Base-by-base conservation (phyloP, 2,113 vertebrate species). In the Vulpes lagopus region DNA sequence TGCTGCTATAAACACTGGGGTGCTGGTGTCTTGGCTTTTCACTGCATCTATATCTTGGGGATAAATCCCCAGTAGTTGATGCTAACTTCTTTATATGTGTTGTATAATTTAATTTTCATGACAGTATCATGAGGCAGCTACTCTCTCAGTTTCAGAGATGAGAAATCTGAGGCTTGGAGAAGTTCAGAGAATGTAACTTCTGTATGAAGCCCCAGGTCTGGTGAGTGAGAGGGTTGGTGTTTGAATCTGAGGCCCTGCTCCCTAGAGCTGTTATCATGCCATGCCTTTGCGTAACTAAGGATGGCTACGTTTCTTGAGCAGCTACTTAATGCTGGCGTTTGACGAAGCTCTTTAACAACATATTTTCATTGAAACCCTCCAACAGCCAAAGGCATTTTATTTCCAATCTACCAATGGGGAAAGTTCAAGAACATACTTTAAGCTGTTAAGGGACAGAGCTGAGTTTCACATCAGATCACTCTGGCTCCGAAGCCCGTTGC, bases 41-140 rank as follows among this genome's bases (percentile, higher is more conserved):
- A 6, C 43, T 43, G 43, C 43, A 43, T 43, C 43, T 43, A 43
- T 43, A 43, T 43, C 43, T 43, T 43, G 6, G 43, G 43, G 43
- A 43, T 43, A 43, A 43, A 43, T 43, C 43, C 43, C 43, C 43
- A 43, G 5, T 43, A 43, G 43, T 43, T 53, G 73, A 12, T 7
- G 1, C 30, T 76, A 22, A 84, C 51, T 62, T 91, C 84, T 57
- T 79, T 30, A 51, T 71, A 20, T 6, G 8, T 4, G 0, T 11
- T 67, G 20, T 59, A 1, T 53, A 80, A 59, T 79, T 93, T 86
- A 71, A 73, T 93, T 94, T 85, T 89, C 9, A 5, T 43, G 78
- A 14, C 4, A 69, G 8, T 43, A 38, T 15, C 25, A 23, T 0
- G 25, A 84, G 51, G 49, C 20, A 82, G 82, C 51, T n/a, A 5